Evolutionary conservation across 2,113 vertebrate species (phyloP), one percentile per base, ranked within the genome.

Genomic region (Synodontis membranacea): DNA sequence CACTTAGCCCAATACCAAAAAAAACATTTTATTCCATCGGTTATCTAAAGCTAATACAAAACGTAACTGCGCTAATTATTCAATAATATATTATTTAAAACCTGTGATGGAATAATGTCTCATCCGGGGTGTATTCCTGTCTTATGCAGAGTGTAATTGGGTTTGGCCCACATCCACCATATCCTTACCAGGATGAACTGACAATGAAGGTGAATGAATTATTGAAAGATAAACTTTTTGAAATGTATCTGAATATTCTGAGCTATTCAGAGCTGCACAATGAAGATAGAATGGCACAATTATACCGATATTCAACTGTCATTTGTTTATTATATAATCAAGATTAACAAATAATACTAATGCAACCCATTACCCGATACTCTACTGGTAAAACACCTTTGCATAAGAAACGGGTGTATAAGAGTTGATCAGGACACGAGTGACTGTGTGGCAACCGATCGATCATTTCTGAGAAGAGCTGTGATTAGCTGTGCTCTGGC

Each of bases 1-100:
- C 12, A 75, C 44, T 46, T 48, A n/a, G 17, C n/a, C 14, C 44
- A 76, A 25, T 14, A 44, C 12, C 34, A 70, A 74, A 70, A 5
- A 5, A 58, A 56, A 34, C 21, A 2, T 21, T 72, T 72, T 72
- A 72, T 44, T 72, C 14, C 44, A 76, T 48, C 14, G 48, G 11
- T 48, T 76, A 28, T 28, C 4, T 42, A 74, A 42, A 46, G 42
- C 42, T 28, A 76, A 48, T 48, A n/a, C 25, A 76, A 76, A 76
- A 28, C 42, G 28, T 11, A 48, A 48, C 44, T n/a, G 6, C 44
- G 44, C 9, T 44, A 44, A 25, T 75, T 75, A n/a, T 48, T 48
- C 12, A 75, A n/a, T 48, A n/a, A 46, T n/a, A 75, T 75, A 48
- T 74, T 44, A 44, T 75, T 74, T n/a, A 75, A 74, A 44, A 46